Conservation (phyloP, 2,797 vertebrate genomes). For the Acanthiza pusilla region DNA sequence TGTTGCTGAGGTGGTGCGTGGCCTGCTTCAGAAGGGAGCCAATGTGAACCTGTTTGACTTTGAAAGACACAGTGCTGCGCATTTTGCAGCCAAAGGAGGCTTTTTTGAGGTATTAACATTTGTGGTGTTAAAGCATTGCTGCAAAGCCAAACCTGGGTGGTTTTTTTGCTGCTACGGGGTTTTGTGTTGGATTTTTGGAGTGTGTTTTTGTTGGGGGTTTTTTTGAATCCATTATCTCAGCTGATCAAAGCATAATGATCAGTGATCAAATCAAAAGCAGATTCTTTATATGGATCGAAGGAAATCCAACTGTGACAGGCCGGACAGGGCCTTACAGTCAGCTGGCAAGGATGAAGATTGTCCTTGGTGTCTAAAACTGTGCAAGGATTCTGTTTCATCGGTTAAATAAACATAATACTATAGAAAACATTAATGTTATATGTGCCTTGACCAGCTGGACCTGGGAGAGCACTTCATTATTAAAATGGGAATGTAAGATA, state of each 20-base stretch:
- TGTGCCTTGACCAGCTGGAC: not conserved
- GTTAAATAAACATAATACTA: not conserved
- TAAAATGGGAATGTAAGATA: not conserved
- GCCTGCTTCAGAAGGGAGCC: conserved; percentile 82
- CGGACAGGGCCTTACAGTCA: not conserved
- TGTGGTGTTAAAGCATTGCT: not conserved
- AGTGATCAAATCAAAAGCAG: not conserved
- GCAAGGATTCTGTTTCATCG: not conserved
- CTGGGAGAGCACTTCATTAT: not conserved
- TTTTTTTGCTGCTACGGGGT: not conserved
- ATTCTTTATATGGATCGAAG: not conserved
- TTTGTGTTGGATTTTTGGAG: not conserved
- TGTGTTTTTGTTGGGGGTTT: not conserved
- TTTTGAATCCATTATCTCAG: not conserved
- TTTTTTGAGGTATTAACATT: conserved; percentile 82
- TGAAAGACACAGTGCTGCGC: conserved; percentile 78
- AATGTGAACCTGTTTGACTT: conserved; percentile 80
- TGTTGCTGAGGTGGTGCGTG: conserved; percentile 75
- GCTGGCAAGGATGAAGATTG: not conserved
- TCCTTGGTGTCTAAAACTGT: not conserved
- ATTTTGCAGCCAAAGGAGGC: conserved; percentile 90
- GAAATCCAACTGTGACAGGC: not conserved
- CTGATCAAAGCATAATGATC: not conserved
- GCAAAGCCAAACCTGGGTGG: not conserved
- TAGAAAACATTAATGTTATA: not conserved